Evolutionary conservation across 2,797 vertebrate species (phyloP).

Genomic region (Liparis tanakae): DNA sequence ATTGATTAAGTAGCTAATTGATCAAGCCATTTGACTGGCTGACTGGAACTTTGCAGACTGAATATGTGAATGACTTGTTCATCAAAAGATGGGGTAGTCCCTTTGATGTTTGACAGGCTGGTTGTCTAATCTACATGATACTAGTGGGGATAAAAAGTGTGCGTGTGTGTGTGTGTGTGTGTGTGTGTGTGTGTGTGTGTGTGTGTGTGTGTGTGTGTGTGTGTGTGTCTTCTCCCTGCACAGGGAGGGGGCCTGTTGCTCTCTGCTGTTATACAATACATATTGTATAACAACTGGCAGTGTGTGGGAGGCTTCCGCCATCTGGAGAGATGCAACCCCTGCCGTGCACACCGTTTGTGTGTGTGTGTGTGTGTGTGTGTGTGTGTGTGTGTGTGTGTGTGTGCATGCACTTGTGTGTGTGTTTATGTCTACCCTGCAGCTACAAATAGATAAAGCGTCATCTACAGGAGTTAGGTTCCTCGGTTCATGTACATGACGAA

Average conservation of each 20-base stretch:
- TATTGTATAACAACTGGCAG: slow-evolving; percentile 82
- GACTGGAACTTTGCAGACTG: neutral
- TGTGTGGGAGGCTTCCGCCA: slow-evolving; percentile 78
- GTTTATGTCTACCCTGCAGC: slow-evolving; percentile 61
- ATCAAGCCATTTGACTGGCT: slow-evolving; percentile 20
- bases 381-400: slow-evolving; percentile 47
- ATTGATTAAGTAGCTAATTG: slow-evolving; percentile 56
- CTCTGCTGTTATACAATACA: slow-evolving; percentile 78
- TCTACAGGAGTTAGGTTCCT: slow-evolving; percentile 62
- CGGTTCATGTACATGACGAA: slow-evolving; percentile 54
- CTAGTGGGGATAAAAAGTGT: neutral
- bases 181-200: slow-evolving; percentile 41
- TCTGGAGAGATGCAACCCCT: slow-evolving; percentile 75
- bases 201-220: slow-evolving; percentile 22
- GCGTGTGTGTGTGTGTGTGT: slow-evolving; percentile 14
- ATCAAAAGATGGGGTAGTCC: neutral
- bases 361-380: slow-evolving; percentile 27
- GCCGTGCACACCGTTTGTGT: slow-evolving; percentile 46
- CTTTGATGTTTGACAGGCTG: neutral
- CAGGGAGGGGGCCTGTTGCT: slow-evolving; percentile 65
- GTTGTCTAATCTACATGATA: neutral
- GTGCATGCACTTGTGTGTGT: slow-evolving; percentile 59
- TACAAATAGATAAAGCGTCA: slow-evolving; percentile 70
- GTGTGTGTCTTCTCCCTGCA: slow-evolving; percentile 45
- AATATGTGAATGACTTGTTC: neutral